These are phyloP conservation scores for Morone chrysops DNA, from an alignment of 2,113 vertebrate genomes.

Conservation along the genomic window DNA sequence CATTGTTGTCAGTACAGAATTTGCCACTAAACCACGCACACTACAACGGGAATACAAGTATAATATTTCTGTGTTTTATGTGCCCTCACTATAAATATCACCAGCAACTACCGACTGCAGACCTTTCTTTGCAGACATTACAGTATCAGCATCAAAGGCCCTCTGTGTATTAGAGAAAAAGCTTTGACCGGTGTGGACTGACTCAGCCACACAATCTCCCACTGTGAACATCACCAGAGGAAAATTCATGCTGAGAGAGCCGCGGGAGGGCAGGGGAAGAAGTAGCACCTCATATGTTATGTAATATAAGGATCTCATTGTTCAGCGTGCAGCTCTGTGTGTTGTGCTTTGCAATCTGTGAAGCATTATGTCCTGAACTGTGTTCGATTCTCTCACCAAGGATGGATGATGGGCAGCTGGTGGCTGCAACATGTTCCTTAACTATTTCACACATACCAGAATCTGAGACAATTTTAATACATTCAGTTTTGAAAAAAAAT, in stretches of 20 bases:
- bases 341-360: constrained; percentile 42
- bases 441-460: constrained; percentile 56
- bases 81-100: neutral
- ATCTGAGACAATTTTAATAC: constrained; percentile 35
- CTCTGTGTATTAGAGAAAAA: constrained; percentile 19
- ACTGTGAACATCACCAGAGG: constrained; percentile 54
- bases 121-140: neutral
- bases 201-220: constrained; percentile 12
- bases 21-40: neutral
- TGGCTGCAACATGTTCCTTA: constrained; percentile 34
- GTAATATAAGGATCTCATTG: constrained; percentile 53
- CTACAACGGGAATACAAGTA: neutral
- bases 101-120: neutral
- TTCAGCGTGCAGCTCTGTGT: constrained; percentile 41
- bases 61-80: neutral
- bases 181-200: constrained; percentile 40
- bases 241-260: constrained; percentile 34
- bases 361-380: constrained; percentile 17
- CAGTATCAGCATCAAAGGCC: constrained; percentile 35
- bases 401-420: constrained; percentile 61
- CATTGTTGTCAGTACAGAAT: constrained; percentile 1
- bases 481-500: constrained; percentile 21
- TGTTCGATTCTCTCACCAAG: constrained; percentile 40
- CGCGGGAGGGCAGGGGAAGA: neutral
- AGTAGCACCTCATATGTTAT: constrained; percentile 52